Conservation (phyloP, 2,888 invertebrate species). For the Mesorhabditis spiculigera region DNA sequence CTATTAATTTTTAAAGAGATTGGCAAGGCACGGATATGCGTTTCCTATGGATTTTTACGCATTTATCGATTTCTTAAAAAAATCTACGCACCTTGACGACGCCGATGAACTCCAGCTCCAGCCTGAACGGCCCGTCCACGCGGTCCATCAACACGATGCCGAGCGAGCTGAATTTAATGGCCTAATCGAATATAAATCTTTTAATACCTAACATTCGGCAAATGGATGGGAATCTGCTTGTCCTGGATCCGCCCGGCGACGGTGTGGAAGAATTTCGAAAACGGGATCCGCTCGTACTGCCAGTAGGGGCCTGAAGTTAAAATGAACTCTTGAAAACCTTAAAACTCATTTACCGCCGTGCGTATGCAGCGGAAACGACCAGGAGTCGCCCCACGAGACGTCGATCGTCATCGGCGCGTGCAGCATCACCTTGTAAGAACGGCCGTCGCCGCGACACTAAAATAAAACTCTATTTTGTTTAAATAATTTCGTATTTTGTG, state of each 20-base stretch:
- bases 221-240: conserved; percentile 37
- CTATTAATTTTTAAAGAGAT: too few species aligned
- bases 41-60: too few species aligned
- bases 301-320: conserved; percentile 82
- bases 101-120: conserved; percentile 91
- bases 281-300: conserved; percentile 73
- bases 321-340: not conserved
- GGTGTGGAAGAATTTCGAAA: conserved; percentile 51
- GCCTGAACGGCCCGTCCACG: conserved; percentile 76
- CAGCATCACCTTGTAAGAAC: conserved; percentile 81
- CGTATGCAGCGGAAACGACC: conserved; percentile 81
- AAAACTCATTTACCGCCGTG: conserved; percentile 67
- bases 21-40: too few species aligned
- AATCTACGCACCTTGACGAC: conserved; percentile 64
- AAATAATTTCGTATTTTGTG: too few species aligned
- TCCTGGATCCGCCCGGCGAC: conserved; percentile 55
- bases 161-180: conserved; percentile 76
- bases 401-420: conserved; percentile 76
- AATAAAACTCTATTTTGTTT: not conserved
- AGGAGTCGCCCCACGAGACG: conserved; percentile 82
- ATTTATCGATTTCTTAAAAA: too few species aligned
- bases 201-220: conserved; percentile 30
- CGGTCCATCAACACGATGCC: conserved; percentile 80
- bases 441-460: conserved; percentile 79
- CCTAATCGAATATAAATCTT: conserved; percentile 62